These are phyloP conservation scores for Chelon auratus DNA, from an alignment of 2,797 vertebrate genomes.

Conservation along the genomic window DNA sequence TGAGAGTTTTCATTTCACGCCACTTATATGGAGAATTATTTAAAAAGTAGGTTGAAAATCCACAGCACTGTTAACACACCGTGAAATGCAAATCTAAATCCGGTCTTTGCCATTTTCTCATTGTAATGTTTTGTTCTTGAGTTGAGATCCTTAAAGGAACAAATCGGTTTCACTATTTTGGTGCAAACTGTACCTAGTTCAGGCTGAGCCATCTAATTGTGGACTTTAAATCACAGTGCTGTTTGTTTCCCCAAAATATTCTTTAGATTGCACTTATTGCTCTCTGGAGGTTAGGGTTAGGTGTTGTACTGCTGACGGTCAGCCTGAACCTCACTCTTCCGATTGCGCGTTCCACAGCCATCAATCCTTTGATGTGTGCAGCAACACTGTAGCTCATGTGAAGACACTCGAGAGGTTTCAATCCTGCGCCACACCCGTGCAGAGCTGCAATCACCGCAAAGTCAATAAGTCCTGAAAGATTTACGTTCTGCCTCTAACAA, in stretches of 20 bases:
- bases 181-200: background rate
- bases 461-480: conserved; percentile 51
- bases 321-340: background rate
- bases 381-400: conserved; percentile 12
- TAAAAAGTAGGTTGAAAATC: no score
- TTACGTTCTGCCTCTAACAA: conserved; percentile 46
- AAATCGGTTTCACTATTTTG: background rate
- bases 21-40: no score
- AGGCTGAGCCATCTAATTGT: background rate
- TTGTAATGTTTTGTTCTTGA: no score
- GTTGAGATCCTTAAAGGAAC: no score
- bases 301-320: background rate
- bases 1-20: no score
- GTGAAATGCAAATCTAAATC: no score
- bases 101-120: no score
- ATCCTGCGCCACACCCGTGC: conserved; percentile 1
- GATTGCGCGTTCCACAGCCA: background rate
- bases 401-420: conserved; percentile 11
- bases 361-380: background rate
- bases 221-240: background rate
- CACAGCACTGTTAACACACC: no score
- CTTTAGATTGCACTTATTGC: background rate
- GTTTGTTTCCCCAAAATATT: background rate
- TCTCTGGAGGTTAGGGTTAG: background rate
- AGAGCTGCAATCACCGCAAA: conserved; percentile 44